These are phyloP conservation scores for Triplophysa tibetana DNA, from an alignment of 2,113 vertebrate species.

Conservation along the genomic window DNA sequence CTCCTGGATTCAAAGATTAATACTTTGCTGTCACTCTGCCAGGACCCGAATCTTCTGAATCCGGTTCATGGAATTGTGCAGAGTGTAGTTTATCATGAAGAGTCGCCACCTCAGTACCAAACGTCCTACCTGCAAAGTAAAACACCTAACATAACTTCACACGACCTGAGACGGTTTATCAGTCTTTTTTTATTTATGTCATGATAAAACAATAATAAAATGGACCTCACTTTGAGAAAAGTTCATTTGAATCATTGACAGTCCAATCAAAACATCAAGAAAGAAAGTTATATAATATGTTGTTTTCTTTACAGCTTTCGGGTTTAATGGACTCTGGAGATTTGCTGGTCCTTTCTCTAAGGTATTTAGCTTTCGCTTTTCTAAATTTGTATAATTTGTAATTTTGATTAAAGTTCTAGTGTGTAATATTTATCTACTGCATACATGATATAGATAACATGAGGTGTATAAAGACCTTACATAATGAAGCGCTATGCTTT, in stretches of 20 bases:
- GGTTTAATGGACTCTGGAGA: conserved; percentile 84
- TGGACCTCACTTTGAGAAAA: too few relatives aligned
- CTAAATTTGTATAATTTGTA: too few relatives aligned
- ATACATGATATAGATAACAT: too few relatives aligned
- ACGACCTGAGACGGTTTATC: background rate
- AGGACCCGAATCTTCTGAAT: conserved; percentile 94
- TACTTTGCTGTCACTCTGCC: conserved; percentile 92
- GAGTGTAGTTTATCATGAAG: conserved; percentile 95
- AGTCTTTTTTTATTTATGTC: conserved; percentile 6
- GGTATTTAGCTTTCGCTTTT: conserved; percentile 59
- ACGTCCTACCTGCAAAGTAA: conserved; percentile 78
- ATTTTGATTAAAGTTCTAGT: too few relatives aligned
- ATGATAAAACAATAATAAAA: background rate
- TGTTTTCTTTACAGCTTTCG: conserved; percentile 72
- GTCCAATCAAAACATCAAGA: too few relatives aligned
- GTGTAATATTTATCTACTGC: too few relatives aligned
- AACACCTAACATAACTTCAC: background rate
- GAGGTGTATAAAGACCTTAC: too few relatives aligned
- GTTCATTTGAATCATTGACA: too few relatives aligned
- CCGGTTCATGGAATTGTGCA: conserved; percentile 96
- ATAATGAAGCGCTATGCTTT: too few relatives aligned
- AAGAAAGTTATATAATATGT: background rate
- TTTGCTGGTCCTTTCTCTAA: conserved; percentile 87
- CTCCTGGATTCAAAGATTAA: conserved; percentile 98
- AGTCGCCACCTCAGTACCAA: conserved; percentile 94